A percentile compares a stretch with the other conserved stretches of the same genome.
These are phyloP conservation scores for Danio choprae DNA, from an alignment of 2,797 vertebrate species.

Conservation along the genomic window DNA sequence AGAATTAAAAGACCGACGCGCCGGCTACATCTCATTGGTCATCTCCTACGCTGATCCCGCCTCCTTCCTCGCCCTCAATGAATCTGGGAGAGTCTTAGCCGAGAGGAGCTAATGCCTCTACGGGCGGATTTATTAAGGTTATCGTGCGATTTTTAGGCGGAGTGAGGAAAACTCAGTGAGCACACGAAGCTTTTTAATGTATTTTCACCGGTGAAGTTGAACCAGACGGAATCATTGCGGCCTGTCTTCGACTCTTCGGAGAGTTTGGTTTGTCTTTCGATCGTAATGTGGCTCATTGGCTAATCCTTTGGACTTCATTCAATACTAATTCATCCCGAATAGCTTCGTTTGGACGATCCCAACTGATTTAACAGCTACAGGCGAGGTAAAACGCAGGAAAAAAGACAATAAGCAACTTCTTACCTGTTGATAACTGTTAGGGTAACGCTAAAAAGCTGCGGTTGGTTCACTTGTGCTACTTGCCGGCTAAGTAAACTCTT, in stretches of 20 bases:
- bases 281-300: slow-evolving; percentile 60
- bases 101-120: slow-evolving; percentile 45
- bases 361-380: not conserved
- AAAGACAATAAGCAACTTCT: not conserved
- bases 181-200: not conserved
- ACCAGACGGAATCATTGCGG: not conserved
- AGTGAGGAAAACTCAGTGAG: not conserved
- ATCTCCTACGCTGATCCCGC: slow-evolving; percentile 54
- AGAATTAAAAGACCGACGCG: not conserved
- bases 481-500: slow-evolving; percentile 9
- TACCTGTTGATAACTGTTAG: slow-evolving; percentile 6
- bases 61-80: slow-evolving; percentile 71
- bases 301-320: slow-evolving; percentile 58
- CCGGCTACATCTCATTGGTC: slow-evolving; percentile 54
- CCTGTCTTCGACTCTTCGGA: not conserved
- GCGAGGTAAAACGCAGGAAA: slow-evolving; percentile 42
- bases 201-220: not conserved
- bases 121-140: slow-evolving; percentile 42
- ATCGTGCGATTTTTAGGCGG: not conserved
- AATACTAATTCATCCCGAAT: slow-evolving; percentile 34
- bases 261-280: slow-evolving; percentile 36
- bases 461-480: not conserved
- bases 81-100: slow-evolving; percentile 66
- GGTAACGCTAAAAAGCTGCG: not conserved
- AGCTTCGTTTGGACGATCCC: slow-evolving; percentile 24